phyloP scores from a whole-genome alignment of 2,113 vertebrate genomes.

The Tupaia tana region DNA sequence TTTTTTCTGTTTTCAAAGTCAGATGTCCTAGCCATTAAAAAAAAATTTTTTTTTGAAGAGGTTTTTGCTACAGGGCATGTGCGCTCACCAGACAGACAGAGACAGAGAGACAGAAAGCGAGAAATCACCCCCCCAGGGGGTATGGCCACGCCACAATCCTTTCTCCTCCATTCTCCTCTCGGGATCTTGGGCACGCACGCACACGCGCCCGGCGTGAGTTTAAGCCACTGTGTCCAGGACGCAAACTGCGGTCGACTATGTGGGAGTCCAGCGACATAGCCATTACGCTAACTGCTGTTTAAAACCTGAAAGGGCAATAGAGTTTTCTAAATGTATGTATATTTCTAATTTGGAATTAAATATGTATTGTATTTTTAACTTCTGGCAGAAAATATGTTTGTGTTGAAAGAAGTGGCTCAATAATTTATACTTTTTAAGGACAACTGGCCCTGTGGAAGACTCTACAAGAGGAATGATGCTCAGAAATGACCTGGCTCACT shows the following conservation, averaged over 20 bases:
- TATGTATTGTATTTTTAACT: neutral
- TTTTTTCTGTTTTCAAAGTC: neutral
- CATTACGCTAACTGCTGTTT: neutral
- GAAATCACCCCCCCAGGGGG: too few species aligned
- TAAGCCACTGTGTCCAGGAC: too few species aligned
- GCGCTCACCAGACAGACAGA: too few species aligned
- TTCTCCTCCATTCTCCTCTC: too few species aligned
- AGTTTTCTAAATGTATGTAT: conserved; percentile 1
- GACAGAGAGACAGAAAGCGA: too few species aligned
- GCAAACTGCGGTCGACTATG: too few species aligned
- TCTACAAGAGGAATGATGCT: neutral
- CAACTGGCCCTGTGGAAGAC: neutral
- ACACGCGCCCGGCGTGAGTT: too few species aligned
- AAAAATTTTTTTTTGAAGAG: too few species aligned
- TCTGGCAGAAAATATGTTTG: neutral
- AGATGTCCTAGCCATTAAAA: neutral
- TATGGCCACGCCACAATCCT: too few species aligned
- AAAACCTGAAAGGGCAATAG: neutral
- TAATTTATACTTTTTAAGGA: neutral
- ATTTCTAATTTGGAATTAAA: neutral
- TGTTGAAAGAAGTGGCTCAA: neutral
- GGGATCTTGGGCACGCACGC: too few species aligned
- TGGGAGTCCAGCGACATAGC: too few species aligned
- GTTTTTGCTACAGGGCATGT: too few species aligned
- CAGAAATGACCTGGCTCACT: neutral